These are phyloP conservation scores for Phrixothrix hirtus DNA, from an alignment of 2,888 invertebrate genomes.

Conservation along the genomic window DNA sequence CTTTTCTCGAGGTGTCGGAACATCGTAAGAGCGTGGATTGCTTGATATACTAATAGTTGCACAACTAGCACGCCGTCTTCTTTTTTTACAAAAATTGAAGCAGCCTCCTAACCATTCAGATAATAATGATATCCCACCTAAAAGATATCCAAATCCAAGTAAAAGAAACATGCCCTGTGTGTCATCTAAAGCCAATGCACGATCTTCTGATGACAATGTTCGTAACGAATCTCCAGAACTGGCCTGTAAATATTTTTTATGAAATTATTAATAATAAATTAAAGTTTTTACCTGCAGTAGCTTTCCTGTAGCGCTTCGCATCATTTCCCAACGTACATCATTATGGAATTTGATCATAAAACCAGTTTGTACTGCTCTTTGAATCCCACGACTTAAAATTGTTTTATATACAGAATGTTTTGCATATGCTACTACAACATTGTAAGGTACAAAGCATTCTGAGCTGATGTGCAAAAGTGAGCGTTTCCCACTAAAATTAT, in stretches of 20 bases:
- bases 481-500: conserved; percentile 58
- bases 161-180: conserved; percentile 83
- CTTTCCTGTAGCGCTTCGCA: conserved; percentile 65
- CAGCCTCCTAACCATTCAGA: conserved; percentile 76
- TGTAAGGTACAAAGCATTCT: conserved; percentile 75
- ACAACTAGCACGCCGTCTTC: conserved; percentile 33
- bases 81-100: conserved; percentile 61
- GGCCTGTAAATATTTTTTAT: conserved; percentile 51
- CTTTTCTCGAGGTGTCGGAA: conserved; percentile 45
- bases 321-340: conserved; percentile 75
- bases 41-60: conserved; percentile 41
- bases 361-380: conserved; percentile 69
- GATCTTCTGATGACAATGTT: conserved; percentile 64
- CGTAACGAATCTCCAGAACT: conserved; percentile 56
- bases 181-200: conserved; percentile 75
- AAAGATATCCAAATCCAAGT: conserved; percentile 69
- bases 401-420: conserved; percentile 67
- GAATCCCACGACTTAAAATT: conserved; percentile 64
- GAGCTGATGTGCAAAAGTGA: conserved; percentile 71
- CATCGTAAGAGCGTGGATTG: conserved; percentile 47
- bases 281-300: conserved; percentile 64
- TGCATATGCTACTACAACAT: conserved; percentile 68
- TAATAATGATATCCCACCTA: conserved; percentile 65
- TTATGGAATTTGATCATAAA: conserved; percentile 66
- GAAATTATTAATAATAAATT: too few species aligned